Evolutionary conservation across 2,797 vertebrate species (phyloP), one percentile per base, ranked within the genome.

Genomic region (Hephaestus fuliginosus): DNA sequence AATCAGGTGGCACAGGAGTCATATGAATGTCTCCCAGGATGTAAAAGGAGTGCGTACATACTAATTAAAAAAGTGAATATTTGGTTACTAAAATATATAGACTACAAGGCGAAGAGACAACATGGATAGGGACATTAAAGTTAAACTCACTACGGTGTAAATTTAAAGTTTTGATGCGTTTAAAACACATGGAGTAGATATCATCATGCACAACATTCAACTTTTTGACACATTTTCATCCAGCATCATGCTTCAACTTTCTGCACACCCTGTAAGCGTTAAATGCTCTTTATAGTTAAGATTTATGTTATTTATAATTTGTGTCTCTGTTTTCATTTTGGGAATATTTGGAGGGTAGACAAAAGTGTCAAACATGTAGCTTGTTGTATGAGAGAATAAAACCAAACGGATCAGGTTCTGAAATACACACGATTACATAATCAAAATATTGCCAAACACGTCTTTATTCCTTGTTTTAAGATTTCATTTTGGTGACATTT

Each of bases 1-100:
- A 60, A 53, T 55, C 58, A 61, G 20, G 15, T 30, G 33, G 11
- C 33, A 25, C 25, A 25, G 17, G 15, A 73, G 46, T 55, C 43
- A 11, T 52, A 48, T 20, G 58, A 36, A 49, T 30, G 43, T 49
- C 33, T 68, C 25, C 61, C 51, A 60, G 70, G 55, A 69, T 25
- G 48, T 49, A 20, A 20, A 73, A 57, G 7, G 13, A 52, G 39
- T 39, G 17, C 33, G 13, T 36, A 46, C 1, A 20, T 13, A 18
- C 2, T 17, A 17, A 17, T 64, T 53, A 3, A 17, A 46, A 58
- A 55, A 30, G 22, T 49, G 15, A 8, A 43, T 39, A 51, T 55
- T 10, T 68, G 33, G n/a, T 56, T 41, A 13, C 46, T 41, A 10
- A n/a, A 1, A 15, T 7, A 43, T 5, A 41, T 1, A 1, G 1